phyloP scores from a whole-genome alignment of 30 jellyfish, hydroid and myxozoan genomes.

The Aurelia coerulea region DNA sequence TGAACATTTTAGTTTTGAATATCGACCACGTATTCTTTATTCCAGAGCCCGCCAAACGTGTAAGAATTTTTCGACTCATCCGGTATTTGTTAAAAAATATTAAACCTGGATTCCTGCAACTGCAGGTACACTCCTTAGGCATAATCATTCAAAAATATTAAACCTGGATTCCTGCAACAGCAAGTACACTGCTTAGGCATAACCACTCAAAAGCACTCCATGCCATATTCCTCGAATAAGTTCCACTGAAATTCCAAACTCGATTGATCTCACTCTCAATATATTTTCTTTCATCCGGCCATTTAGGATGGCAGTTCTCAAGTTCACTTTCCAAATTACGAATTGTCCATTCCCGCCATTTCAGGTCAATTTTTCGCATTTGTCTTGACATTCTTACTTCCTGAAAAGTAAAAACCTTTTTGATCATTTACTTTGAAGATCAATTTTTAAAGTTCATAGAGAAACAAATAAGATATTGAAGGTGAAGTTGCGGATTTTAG shows the following conservation, averaged over 20 bases:
- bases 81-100: too few relatives aligned
- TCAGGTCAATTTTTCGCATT: constrained; percentile 37
- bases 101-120: too few relatives aligned
- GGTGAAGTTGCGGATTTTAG: too few relatives aligned
- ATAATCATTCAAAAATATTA: not conserved
- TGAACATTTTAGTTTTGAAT: too few relatives aligned
- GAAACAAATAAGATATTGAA: too few relatives aligned
- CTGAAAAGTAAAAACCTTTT: constrained; percentile 17
- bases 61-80: too few relatives aligned
- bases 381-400: constrained; percentile 64
- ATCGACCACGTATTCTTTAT: too few relatives aligned
- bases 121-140: too few relatives aligned
- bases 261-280: constrained; percentile 69
- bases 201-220: constrained; percentile 51
- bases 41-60: too few relatives aligned
- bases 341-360: constrained; percentile 74
- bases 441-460: too few relatives aligned
- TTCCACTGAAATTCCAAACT: constrained; percentile 50
- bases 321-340: constrained; percentile 80
- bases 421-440: not conserved
- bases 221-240: constrained; percentile 40
- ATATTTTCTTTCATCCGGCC: constrained; percentile 93
- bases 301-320: constrained; percentile 81
- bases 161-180: constrained; percentile 47
- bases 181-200: constrained; percentile 39